Base-by-base conservation (phyloP, 2,797 vertebrate species). In the Cottoperca gobio region DNA sequence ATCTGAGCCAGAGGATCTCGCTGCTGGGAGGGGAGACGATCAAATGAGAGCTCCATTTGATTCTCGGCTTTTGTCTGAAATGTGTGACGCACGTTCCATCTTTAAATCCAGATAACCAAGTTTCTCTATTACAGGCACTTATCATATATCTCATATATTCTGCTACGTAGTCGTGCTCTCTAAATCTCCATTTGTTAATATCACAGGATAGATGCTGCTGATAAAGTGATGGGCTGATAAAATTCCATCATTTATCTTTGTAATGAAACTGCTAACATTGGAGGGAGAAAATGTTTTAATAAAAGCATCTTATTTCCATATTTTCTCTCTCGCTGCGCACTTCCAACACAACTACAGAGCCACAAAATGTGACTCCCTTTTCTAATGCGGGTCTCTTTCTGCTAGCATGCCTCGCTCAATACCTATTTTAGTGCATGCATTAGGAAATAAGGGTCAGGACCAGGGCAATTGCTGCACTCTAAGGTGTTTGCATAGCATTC, bases 121-220 rank as follows among this genome's bases (percentile, higher is more conserved):
- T 74, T 65, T 83, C 68, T 78, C 61, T 55, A 59, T 63, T 78
- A 72, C 42, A 76, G 31, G 37, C 46, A 68, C 64, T 76, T 71
- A 77, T 82, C 68, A n/a, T n/a, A n/a, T 80, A 6, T 81, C 62
- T 82, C 33, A 76, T 63, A 75, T 55, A 83, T 77, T 82, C 60
- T n/a, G 59, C 67, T 39, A 19, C 40, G 28, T 6, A 69, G 76
- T 62, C 68, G 76, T 35, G 40, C 67, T 71, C 77, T 71, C 11
- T 52, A 72, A 83, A 78, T 73, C 23, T 46, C 61, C 39, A 75
- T 81, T 82, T 78, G 24, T 54, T 79, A 71, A 79, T 76, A 81
- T 74, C 73, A 73, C 48, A 78, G 52, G 45, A 53, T 42, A 70
- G 70, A 85, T 68, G 78, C 37, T 64, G n/a, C 21, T 43, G 82